A percentile compares a stretch with the other conserved stretches of the same genome.
Conservation (phyloP, 2,797 vertebrate species). For the Scolopax rusticola region DNA sequence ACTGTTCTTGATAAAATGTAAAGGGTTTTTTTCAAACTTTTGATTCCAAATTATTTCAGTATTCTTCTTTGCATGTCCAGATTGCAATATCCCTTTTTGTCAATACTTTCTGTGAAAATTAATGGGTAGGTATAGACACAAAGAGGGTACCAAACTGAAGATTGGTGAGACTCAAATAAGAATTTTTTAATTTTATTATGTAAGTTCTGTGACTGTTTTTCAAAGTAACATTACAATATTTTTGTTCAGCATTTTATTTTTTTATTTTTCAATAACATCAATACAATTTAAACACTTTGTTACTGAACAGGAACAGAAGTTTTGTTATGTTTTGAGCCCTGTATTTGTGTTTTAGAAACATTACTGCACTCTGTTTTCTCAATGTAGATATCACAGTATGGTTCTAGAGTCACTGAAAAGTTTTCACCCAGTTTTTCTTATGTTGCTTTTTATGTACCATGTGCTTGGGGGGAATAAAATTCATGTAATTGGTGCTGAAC, state of each 20-base stretch:
- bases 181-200: background rate
- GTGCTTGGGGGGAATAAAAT: background rate
- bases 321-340: background rate
- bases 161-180: background rate
- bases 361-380: background rate
- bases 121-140: background rate
- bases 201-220: background rate
- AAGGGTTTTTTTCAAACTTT: background rate
- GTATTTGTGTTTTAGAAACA: background rate
- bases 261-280: background rate
- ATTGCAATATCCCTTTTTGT: background rate
- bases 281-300: background rate
- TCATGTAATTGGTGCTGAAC: background rate
- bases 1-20: background rate
- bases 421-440: background rate
- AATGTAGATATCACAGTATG: background rate
- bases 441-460: background rate
- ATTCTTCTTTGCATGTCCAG: background rate
- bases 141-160: background rate
- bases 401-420: background rate
- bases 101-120: background rate
- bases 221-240: background rate
- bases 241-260: background rate
- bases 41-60: background rate
- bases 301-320: background rate